Evolutionary conservation across 2,888 invertebrate genomes (phyloP).

Genomic region (Malacosoma neustria): DNA sequence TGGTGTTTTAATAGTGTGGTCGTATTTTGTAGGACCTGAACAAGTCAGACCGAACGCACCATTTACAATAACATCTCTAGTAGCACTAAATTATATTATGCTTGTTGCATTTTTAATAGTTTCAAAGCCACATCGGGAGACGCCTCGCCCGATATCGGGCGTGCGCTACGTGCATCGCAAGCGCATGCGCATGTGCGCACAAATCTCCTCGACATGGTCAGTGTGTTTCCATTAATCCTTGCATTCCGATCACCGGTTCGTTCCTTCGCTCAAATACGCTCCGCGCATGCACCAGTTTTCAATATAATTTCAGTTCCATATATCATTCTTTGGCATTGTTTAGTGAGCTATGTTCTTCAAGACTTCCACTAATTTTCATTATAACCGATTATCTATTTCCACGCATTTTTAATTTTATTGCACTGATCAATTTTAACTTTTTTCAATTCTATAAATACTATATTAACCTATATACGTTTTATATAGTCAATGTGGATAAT

Average conservation of each 20-base stretch:
- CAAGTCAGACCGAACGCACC: constrained; percentile 34
- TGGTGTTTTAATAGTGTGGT: constrained; percentile 59
- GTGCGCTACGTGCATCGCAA: too few species aligned
- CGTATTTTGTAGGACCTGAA: constrained; percentile 30
- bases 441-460: not conserved
- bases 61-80: constrained; percentile 36
- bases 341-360: constrained; percentile 61
- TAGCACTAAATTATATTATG: constrained; percentile 67
- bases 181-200: too few species aligned
- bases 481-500: constrained; percentile 17
- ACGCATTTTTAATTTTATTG: not conserved
- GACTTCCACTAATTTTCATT: constrained; percentile 29
- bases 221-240: constrained; percentile 35
- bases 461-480: constrained; percentile 10
- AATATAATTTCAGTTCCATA: constrained; percentile 38
- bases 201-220: constrained; percentile 27
- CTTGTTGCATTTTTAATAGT: constrained; percentile 58
- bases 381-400: constrained; percentile 13
- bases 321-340: constrained; percentile 70
- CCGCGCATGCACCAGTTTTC: constrained; percentile 38
- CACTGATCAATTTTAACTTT: constrained; percentile 3
- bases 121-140: constrained; percentile 45
- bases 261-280: constrained; percentile 38
- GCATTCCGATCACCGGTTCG: constrained; percentile 41
- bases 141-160: too few species aligned